Evolutionary conservation across 64 coral and sea anemone species (phyloP), one percentile per base, ranked within the genome.

Genomic region (Anthopleura sola): DNA sequence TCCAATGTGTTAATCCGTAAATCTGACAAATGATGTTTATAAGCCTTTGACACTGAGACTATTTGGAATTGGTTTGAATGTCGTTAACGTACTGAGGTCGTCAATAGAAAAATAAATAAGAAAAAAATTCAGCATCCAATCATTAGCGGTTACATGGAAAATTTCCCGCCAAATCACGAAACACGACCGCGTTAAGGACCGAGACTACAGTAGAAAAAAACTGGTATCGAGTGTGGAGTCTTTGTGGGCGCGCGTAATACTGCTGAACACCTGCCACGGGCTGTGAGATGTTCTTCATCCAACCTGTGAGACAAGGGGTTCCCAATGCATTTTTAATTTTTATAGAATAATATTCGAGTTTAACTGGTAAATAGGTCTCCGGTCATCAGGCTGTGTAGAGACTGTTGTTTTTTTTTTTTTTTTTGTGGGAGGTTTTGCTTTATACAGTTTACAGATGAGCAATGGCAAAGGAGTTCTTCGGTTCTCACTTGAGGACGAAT

Each of bases 11-110:
- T 71, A 34, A 71, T 71, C 66, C 66, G 31, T 34, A 32, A 71
- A 71, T 71, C 66, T 71, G 66, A 69, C 66, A 69, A 69, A 69
- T 32, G 29, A 34, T 71, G 1, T 36, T 71, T 71, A 71, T 71
- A 71, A 71, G 66, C 31, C 28, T 71, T 71, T 71, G 66, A 71
- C 66, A 71, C 21, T n/a, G 58, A 62, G 66, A 32, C 66, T 16
- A 14, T 71, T 71, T 0, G 24, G 26, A 26, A 66, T 66, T n/a
- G 9, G 29, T 71, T 71, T 36, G 66, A 32, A 15, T 32, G 66
- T 7, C n/a, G 66, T 71, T 71, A n/a, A n/a, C n/a, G n/a, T 71
- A 31, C 29, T 34, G 28, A 28, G 10, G 20, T 12, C 66, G 26
- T 71, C 29, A 15, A 32, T 32, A 1, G 28, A 71, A 71, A 11